These are phyloP conservation scores for Anadara kagoshimensis DNA, from an alignment of 1,140 invertebrate genomes.

Conservation along the genomic window DNA sequence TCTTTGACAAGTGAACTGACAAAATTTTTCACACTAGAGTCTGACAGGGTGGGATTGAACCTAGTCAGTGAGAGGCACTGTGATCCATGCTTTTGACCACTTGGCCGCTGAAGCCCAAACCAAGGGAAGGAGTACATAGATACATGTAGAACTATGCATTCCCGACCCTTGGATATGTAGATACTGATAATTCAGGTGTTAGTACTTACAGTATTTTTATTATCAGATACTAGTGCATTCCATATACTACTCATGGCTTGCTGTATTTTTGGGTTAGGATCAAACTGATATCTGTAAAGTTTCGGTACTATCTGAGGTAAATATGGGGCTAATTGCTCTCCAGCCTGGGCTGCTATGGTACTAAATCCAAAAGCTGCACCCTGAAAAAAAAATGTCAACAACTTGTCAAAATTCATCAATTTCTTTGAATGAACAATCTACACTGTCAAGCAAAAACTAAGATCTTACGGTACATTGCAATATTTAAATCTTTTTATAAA, in stretches of 20 bases:
- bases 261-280: conserved; percentile 92
- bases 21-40: no score
- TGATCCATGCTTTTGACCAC: no score
- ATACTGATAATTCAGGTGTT: no score
- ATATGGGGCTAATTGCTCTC: conserved; percentile 86
- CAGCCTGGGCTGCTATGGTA: conserved; percentile 86
- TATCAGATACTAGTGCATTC: conserved; percentile 89
- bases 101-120: no score
- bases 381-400: conserved; percentile 63
- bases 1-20: no score
- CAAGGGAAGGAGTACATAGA: no score
- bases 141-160: no score
- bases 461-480: no score
- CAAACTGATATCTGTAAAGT: conserved; percentile 88
- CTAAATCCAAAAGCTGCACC: conserved; percentile 94
- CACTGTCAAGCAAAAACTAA: not conserved
- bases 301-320: conserved; percentile 90
- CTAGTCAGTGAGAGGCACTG: no score
- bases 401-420: not conserved
- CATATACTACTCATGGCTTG: conserved; percentile 94
- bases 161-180: no score
- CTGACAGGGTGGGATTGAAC: no score
- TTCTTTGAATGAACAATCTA: not conserved
- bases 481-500: no score
- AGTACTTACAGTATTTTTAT: conserved; percentile 84